A percentile compares a stretch with the other conserved stretches of the same genome.
These are phyloP conservation scores for Orchesella cincta DNA, from an alignment of 1,140 invertebrate genomes.

Conservation along the genomic window DNA sequence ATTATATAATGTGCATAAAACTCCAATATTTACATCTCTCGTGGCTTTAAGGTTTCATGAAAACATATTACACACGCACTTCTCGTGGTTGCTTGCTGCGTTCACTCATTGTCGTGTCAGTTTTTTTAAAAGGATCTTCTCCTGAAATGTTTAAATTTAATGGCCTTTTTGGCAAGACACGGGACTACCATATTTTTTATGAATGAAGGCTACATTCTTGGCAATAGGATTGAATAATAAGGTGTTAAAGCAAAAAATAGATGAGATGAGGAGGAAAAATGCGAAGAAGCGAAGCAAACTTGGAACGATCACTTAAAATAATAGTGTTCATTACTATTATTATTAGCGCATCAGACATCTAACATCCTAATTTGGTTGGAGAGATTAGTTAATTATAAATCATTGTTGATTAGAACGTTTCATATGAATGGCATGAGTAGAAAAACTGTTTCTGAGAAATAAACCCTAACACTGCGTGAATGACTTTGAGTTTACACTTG, in stretches of 20 bases:
- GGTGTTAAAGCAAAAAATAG: neutral
- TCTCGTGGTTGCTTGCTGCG: neutral
- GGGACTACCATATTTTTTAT: neutral
- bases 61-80: neutral
- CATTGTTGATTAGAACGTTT: neutral
- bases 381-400: neutral
- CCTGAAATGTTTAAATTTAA: neutral
- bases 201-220: neutral
- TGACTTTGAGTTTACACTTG: no score
- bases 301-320: neutral
- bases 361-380: neutral
- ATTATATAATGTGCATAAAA: neutral
- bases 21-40: neutral
- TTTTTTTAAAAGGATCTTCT: neutral
- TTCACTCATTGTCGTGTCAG: slow-evolving; percentile 5
- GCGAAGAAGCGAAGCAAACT: no score
- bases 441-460: no score
- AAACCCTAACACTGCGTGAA: no score
- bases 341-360: neutral
- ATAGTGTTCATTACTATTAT: neutral
- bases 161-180: neutral
- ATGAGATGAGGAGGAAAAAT: neutral
- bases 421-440: no score
- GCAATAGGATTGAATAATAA: neutral
- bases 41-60: neutral